Evolutionary conservation across 1,140 invertebrate genomes (phyloP).

Genomic region (Drosophila melanica): DNA sequence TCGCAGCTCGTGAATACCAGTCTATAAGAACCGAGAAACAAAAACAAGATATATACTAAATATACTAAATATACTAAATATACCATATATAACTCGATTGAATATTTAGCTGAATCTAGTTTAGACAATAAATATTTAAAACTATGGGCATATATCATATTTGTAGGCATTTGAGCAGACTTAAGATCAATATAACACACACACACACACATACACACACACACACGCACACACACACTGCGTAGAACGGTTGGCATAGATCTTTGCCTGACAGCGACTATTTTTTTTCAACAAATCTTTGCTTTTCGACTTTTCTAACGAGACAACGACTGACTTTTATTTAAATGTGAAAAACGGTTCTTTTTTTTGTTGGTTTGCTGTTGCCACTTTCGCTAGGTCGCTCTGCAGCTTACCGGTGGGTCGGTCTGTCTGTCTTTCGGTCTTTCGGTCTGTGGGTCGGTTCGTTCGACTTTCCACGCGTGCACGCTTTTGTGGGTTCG

Average conservation of each 20-base stretch:
- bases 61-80: slow-evolving; percentile 5
- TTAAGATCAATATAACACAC: too few relatives aligned
- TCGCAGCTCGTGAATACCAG: slow-evolving; percentile 64
- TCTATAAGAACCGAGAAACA: slow-evolving; percentile 47
- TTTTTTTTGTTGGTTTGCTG: slow-evolving; percentile 37
- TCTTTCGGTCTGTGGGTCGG: slow-evolving; percentile 2
- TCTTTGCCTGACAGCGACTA: slow-evolving; percentile 9
- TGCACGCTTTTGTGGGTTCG: slow-evolving; percentile 19
- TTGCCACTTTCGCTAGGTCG: slow-evolving; percentile 51
- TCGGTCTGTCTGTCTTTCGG: neutral
- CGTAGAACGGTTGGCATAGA: slow-evolving; percentile 44
- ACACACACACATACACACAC: too few relatives aligned
- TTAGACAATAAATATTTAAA: neutral
- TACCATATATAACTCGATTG: slow-evolving; percentile 11
- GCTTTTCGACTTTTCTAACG: slow-evolving; percentile 44
- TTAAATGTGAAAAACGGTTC: slow-evolving; percentile 63
- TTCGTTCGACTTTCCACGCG: slow-evolving; percentile 47
- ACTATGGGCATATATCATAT: neutral
- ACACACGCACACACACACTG: too few relatives aligned
- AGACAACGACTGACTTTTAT: slow-evolving; percentile 37
- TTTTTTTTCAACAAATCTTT: slow-evolving; percentile 35
- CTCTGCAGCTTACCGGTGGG: neutral
- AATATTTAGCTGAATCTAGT: slow-evolving; percentile 6
- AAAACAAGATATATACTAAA: slow-evolving; percentile 8
- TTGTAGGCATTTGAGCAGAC: neutral